Evolutionary conservation across 2,113 vertebrate genomes (phyloP), one percentile per base, ranked within the genome.

Genomic region (Lagopus muta): DNA sequence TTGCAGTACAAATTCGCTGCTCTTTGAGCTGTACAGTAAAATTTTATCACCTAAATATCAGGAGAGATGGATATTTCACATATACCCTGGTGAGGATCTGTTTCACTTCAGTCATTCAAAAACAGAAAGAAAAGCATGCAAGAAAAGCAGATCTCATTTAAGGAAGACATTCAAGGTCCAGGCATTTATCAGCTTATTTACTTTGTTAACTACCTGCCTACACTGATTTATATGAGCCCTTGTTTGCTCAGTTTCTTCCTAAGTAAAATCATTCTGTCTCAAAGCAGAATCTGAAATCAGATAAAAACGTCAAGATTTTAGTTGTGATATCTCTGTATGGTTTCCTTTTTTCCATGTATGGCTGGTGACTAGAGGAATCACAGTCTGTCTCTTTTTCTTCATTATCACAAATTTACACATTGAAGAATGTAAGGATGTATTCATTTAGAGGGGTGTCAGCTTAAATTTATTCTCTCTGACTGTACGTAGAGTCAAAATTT

Each of bases 181-280:
- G 61, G 43, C 22, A 8, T 34, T 11, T 47, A 61, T 65, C 57
- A 86, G 27, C 22, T 45, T 92, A 50, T 92, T 93, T 92, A 54
- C 88, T 30, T 25, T 90, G 50, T 1, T 78, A 21, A 74, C 64
- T 60, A 70, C 89, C 77, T 95, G 89, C 8, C 82, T 71, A 72
- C 45, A 25, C 82, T 55, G 60, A 71, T 42, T 90, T 75, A 38
- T 38, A 10, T 17, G 1, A 6, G 40, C 4, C 22, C 32, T 42
- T 80, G 78, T 87, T 85, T 91, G 74, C 89, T 92, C 87, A 92
- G 87, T 82, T 92, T 87, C 93, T 94, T 55, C 93, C 89, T 76
- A 89, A 81, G 32, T 89, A 43, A 78, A 70, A 55, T 36, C 4
- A 9, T 72, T 76, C 60, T 74, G 52, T 74, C 57, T 65, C 61